Conservation (phyloP, 2,888 invertebrate genomes). For the Drosophila conformis region DNA sequence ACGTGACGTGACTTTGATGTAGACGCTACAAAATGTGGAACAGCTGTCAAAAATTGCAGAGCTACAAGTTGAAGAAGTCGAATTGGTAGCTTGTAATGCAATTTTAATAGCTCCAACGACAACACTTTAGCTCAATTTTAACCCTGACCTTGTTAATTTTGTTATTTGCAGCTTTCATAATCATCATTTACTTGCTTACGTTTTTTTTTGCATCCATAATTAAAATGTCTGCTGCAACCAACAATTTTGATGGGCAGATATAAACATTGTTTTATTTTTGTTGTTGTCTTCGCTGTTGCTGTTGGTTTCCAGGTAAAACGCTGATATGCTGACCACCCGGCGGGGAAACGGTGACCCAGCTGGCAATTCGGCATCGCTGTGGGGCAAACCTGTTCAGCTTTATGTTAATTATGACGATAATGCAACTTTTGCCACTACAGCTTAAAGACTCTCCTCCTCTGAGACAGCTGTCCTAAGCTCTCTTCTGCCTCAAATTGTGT, state of each 20-base stretch:
- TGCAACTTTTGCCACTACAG: conserved; percentile 70
- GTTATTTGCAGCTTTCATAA: conserved; percentile 21
- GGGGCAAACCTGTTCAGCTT: conserved; percentile 51
- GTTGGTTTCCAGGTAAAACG: conserved; percentile 11
- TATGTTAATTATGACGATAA: conserved; percentile 81
- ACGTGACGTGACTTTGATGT: conserved; percentile 69
- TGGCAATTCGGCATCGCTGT: conserved; percentile 34
- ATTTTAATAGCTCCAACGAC: conserved; percentile 43
- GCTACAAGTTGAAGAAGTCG: conserved; percentile 3
- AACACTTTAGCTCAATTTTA: conserved; percentile 40
- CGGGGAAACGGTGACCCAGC: conserved; percentile 22
- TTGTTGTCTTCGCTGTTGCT: conserved; percentile 3
- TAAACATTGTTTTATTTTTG: conserved; percentile 9
- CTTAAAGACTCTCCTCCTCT: conserved; percentile 22
- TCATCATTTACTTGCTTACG: conserved; percentile 43
- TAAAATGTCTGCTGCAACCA: conserved; percentile 73
- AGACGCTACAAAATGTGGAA: conserved; percentile 66
- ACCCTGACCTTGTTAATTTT: conserved; percentile 57
- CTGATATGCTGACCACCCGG: conserved; percentile 55
- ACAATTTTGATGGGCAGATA: conserved; percentile 64
- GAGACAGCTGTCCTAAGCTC: conserved; percentile 11
- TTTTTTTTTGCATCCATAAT: conserved; percentile 73
- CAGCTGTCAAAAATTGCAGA: conserved; percentile 59
- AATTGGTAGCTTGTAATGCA: conserved; percentile 54
- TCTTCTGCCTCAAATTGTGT: conserved; percentile 20